These are phyloP conservation scores for Triplophysa yarkandensis DNA, from an alignment of 2,797 vertebrate species.

Conservation along the genomic window DNA sequence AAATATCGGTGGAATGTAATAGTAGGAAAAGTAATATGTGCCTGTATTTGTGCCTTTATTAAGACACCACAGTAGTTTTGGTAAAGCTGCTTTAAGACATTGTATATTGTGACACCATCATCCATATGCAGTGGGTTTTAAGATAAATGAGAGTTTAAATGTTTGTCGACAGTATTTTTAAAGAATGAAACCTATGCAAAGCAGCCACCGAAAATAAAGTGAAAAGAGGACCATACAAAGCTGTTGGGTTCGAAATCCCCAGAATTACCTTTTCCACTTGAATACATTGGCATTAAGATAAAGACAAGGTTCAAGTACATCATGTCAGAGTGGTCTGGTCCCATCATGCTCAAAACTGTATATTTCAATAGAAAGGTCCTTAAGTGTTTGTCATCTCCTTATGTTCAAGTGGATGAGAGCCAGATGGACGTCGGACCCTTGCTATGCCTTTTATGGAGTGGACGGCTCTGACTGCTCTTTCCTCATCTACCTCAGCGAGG, in stretches of 20 bases:
- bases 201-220: background rate
- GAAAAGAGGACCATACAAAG: background rate
- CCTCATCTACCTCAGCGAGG: slow-evolving; percentile 94
- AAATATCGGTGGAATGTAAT: no score
- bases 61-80: background rate
- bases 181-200: background rate
- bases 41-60: no score
- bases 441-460: slow-evolving; percentile 94
- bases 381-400: background rate
- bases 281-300: background rate
- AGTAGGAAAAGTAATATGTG: no score
- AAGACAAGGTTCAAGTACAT: background rate
- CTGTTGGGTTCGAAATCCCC: background rate
- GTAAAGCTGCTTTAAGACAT: background rate
- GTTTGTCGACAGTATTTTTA: background rate
- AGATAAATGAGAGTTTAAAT: background rate
- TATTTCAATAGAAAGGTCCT: background rate
- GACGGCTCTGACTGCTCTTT: slow-evolving; percentile 97
- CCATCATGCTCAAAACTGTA: background rate
- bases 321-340: background rate
- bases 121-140: background rate
- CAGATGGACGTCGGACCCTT: slow-evolving; percentile 97
- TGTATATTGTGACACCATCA: background rate
- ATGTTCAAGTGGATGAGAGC: slow-evolving; percentile 87
- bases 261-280: background rate